phyloP scores from a whole-genome alignment of 2,113 vertebrate species.

The Barnardius zonarius region DNA sequence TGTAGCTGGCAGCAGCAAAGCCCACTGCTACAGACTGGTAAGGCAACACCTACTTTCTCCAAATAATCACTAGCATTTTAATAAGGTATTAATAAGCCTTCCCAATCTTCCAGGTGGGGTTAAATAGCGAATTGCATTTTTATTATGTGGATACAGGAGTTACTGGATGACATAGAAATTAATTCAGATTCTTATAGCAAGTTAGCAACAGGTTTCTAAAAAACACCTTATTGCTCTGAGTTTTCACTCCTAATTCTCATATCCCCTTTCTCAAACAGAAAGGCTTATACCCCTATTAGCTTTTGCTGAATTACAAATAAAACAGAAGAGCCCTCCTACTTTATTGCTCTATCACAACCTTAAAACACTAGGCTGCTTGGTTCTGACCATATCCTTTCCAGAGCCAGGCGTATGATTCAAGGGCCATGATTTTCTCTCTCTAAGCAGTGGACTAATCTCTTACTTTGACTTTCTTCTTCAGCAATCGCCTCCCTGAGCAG shows the following conservation, averaged over 20 bases:
- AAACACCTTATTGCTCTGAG: background rate
- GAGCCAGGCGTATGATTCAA: background rate
- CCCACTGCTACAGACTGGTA: background rate
- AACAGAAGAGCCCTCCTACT: background rate
- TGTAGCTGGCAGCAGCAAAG: background rate
- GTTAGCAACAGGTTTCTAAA: background rate
- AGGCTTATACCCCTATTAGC: background rate
- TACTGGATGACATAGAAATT: background rate
- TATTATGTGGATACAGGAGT: accelerated
- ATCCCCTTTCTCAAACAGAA: background rate
- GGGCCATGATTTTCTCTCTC: accelerated
- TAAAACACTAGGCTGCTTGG: background rate
- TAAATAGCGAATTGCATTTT: background rate
- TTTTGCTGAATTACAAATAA: background rate
- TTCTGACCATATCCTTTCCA: background rate
- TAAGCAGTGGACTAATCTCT: background rate
- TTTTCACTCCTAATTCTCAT: background rate
- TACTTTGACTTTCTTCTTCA: background rate
- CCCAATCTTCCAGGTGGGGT: background rate
- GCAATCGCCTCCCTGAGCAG: background rate
- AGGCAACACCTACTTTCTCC: background rate
- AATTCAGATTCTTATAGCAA: background rate
- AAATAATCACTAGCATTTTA: background rate
- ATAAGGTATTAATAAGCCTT: background rate
- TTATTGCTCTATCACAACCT: background rate